Evolutionary conservation across 2,113 vertebrate genomes (phyloP).

Genomic region (Halichoeres trimaculatus): DNA sequence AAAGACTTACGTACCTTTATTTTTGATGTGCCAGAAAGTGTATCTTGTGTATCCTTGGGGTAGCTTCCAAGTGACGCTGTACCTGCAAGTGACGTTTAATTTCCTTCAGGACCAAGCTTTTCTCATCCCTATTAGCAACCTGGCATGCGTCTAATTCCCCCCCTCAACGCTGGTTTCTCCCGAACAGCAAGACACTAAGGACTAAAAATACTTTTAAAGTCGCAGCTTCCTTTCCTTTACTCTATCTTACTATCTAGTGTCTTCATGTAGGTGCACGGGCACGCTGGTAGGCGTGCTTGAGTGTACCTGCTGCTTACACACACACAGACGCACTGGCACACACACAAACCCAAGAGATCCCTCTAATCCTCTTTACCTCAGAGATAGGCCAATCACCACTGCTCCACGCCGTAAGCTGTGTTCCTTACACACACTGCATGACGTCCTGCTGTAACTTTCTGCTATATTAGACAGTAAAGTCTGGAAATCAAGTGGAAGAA

Average conservation of each 20-base stretch:
- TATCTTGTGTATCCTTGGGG: slow-evolving; percentile 25
- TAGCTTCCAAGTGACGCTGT: slow-evolving; percentile 20
- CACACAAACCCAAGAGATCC: slow-evolving; percentile 51
- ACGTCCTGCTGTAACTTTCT: slow-evolving; percentile 24
- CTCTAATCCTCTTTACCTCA: slow-evolving; percentile 81
- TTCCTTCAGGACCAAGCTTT: slow-evolving; percentile 72
- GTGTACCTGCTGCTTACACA: slow-evolving; percentile 42
- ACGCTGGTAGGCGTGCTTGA: slow-evolving; percentile 15
- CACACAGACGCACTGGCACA: slow-evolving; percentile 11
- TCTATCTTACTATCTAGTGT: slow-evolving; percentile 29
- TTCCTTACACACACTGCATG: slow-evolving; percentile 40
- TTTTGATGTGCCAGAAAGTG: neutral
- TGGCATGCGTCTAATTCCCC: slow-evolving; percentile 63
- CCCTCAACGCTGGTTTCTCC: slow-evolving; percentile 52
- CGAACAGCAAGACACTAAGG: slow-evolving; percentile 48
- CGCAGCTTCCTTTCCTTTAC: slow-evolving; percentile 38
- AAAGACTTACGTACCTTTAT: slow-evolving; percentile 65
- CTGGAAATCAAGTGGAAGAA: slow-evolving; percentile 7
- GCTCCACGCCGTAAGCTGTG: slow-evolving; percentile 62
- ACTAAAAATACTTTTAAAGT: slow-evolving; percentile 81
- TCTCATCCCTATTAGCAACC: slow-evolving; percentile 73
- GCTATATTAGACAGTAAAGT: neutral
- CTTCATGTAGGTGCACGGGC: slow-evolving; percentile 33
- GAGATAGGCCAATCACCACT: slow-evolving; percentile 71
- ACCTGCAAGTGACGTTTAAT: slow-evolving; percentile 61